These are phyloP conservation scores for Mola mola DNA, from an alignment of 2,113 vertebrate species.

Conservation along the genomic window DNA sequence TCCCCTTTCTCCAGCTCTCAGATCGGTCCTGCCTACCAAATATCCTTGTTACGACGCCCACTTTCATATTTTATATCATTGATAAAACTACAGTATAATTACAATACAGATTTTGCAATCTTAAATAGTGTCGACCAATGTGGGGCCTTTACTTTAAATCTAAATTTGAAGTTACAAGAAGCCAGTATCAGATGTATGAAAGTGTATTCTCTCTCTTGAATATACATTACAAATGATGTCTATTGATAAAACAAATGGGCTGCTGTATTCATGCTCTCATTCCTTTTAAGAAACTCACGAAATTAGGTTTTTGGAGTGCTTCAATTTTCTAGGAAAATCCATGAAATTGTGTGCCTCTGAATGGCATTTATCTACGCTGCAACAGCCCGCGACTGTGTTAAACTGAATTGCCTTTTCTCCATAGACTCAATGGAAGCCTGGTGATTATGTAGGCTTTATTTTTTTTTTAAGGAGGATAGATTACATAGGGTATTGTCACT, in stretches of 20 bases:
- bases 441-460: constrained; percentile 39
- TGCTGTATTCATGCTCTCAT: no score
- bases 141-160: not conserved
- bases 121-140: not conserved
- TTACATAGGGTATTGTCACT: constrained; percentile 45
- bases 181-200: not conserved
- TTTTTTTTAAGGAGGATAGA: constrained; percentile 36
- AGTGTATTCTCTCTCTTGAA: constrained; percentile 3
- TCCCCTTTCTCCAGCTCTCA: constrained; percentile 2
- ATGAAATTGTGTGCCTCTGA: constrained; percentile 37
- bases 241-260: no score
- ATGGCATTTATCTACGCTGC: constrained; percentile 53
- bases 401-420: constrained; percentile 55
- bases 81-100: no score
- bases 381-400: constrained; percentile 49
- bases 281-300: constrained; percentile 51
- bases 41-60: no score
- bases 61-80: no score
- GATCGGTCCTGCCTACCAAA: not conserved
- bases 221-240: constrained; percentile 4
- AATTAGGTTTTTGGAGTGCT: constrained; percentile 62
- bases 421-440: constrained; percentile 15
- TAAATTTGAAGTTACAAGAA: not conserved
- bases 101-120: no score
- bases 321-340: constrained; percentile 40